These are phyloP conservation scores for Cryptus armator DNA, from an alignment of 2,888 invertebrate species.

Conservation along the genomic window DNA sequence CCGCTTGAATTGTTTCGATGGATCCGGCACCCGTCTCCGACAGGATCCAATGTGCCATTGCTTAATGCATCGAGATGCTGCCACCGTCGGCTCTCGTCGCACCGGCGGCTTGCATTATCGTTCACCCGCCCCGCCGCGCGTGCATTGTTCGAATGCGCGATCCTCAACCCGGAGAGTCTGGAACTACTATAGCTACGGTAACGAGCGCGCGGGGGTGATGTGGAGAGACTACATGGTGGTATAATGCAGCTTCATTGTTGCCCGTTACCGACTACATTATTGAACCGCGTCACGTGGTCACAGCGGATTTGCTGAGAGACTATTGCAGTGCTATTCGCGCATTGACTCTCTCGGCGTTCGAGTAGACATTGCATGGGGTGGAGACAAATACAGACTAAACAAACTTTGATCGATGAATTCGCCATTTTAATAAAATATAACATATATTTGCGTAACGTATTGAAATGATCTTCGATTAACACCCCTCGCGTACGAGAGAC, in stretches of 20 bases:
- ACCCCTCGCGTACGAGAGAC: too few species aligned
- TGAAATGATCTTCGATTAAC: neutral
- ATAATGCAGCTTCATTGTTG: constrained; percentile 68
- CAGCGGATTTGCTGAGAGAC: constrained; percentile 27
- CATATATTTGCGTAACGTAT: neutral
- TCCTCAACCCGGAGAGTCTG: constrained; percentile 24
- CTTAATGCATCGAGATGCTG: constrained; percentile 58
- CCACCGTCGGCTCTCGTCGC: constrained; percentile 21
- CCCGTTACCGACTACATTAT: constrained; percentile 63
- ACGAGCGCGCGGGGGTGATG: neutral
- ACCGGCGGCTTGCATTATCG: constrained; percentile 48
- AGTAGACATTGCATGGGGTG: neutral
- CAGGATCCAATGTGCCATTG: constrained; percentile 54
- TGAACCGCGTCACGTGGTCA: constrained; percentile 61
- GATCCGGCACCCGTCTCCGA: constrained; percentile 31
- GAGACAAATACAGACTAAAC: neutral
- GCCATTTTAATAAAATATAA: neutral
- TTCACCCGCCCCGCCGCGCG: neutral
- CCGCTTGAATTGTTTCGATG: constrained; percentile 45
- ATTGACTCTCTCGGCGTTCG: neutral
- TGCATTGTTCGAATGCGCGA: constrained; percentile 59
- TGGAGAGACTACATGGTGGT: constrained; percentile 14
- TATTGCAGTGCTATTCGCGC: neutral
- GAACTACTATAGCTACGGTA: constrained; percentile 13
- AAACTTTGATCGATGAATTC: neutral